Evolutionary conservation across 2,888 invertebrate species (phyloP).

Genomic region (Mythimna vitellina): DNA sequence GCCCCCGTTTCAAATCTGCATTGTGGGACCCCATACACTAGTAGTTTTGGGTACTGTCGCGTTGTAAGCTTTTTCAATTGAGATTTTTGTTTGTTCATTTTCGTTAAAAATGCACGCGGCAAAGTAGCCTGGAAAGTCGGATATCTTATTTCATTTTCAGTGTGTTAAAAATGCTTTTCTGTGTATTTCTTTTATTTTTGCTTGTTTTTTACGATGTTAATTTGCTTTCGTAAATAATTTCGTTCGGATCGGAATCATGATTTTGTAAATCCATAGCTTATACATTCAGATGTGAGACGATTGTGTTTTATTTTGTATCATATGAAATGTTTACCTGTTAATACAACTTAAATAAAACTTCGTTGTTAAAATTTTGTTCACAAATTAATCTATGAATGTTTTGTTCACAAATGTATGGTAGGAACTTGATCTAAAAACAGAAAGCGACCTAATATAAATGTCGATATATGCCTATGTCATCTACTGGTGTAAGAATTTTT

Average conservation of each 20-base stretch:
- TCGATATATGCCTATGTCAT: no score
- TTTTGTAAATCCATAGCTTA: conserved; percentile 38
- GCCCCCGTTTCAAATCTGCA: conserved; percentile 86
- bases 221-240: conserved; percentile 48
- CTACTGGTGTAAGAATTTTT: no score
- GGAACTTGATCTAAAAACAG: no score
- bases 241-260: conserved; percentile 29
- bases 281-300: conserved; percentile 3
- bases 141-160: conserved; percentile 58
- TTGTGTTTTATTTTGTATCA: conserved; percentile 2
- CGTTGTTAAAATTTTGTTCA: no score
- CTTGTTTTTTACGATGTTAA: conserved; percentile 38
- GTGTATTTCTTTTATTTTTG: conserved; percentile 18
- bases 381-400: no score
- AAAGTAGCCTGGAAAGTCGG: conserved; percentile 37
- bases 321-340: not conserved
- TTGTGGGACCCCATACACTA: conserved; percentile 88
- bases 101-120: conserved; percentile 50
- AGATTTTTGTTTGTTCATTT: conserved; percentile 35
- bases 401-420: no score
- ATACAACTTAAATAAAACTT: not conserved
- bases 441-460: no score
- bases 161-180: conserved; percentile 42
- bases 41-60: conserved; percentile 84
- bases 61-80: conserved; percentile 53